phyloP scores from a whole-genome alignment of 2,888 invertebrate species.

The Elmis aenea region DNA sequence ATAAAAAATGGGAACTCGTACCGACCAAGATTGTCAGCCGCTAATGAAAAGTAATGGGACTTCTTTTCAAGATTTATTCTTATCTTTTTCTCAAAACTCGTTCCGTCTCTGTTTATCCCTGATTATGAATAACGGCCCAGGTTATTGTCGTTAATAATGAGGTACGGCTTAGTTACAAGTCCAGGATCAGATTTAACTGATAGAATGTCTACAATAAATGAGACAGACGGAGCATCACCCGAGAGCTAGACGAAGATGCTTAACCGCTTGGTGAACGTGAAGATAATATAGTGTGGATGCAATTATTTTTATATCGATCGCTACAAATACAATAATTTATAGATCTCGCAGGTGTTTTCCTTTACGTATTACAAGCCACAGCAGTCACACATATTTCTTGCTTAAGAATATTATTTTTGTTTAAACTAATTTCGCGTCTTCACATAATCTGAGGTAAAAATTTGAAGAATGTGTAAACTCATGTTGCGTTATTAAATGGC shows the following conservation, averaged over 20 bases:
- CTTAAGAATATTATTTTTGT: conserved; percentile 11
- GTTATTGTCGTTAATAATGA: conserved; percentile 8
- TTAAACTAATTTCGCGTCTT: too few species aligned
- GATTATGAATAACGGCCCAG: conserved; percentile 26
- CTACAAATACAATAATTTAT: conserved; percentile 9
- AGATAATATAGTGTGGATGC: conserved; percentile 3
- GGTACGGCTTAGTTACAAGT: conserved; percentile 2
- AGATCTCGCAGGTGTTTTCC: conserved; percentile 11
- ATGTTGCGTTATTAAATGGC: too few species aligned
- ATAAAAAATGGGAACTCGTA: conserved; percentile 10
- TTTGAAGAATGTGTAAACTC: too few species aligned
- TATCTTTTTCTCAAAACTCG: conserved; percentile 5
- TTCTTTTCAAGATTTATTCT: conserved; percentile 26
- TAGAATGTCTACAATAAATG: too few species aligned
- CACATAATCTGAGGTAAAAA: too few species aligned
- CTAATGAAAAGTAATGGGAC: conserved; percentile 36
- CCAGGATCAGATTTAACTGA: too few species aligned
- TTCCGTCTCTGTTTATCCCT: conserved; percentile 17
- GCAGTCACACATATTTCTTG: conserved; percentile 6
- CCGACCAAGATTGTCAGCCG: conserved; percentile 29
- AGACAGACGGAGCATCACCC: too few species aligned
- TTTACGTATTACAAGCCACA: conserved; percentile 8
- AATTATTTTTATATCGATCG: conserved; percentile 8
- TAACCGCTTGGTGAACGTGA: too few species aligned
- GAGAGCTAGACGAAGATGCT: too few species aligned